Evolutionary conservation across 2,113 vertebrate genomes (phyloP), one percentile per base, ranked within the genome.

Genomic region (Hippocampus barbouri): DNA sequence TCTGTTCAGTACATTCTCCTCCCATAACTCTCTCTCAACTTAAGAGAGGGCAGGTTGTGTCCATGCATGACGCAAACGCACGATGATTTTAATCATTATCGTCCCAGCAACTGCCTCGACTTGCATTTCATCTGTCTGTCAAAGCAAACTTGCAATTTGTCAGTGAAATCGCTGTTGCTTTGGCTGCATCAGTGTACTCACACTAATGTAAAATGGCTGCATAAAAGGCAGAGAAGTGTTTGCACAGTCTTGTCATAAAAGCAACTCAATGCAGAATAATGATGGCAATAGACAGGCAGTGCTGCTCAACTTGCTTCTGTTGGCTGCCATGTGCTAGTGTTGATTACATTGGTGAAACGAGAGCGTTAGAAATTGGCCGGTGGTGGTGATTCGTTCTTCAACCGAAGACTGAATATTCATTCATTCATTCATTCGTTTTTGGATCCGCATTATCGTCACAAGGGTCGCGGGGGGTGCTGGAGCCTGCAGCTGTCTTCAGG

Each of bases 1-100:
- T 81, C 3, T 60, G 27, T 71, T 74, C 77, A 57, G 66, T 18
- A 41, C 40, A 43, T 47, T 72, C 20, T 72, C 62, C 47, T 59
- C 25, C 61, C 38, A 27, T 60, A 53, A 69, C 45, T 61, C 60
- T 60, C 60, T 47, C 51, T 34, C 23, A 47, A 43, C 7, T 14
- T 47, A 27, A 21, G n/a, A 25, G 47, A 27, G 43, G 41, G n/a
- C 64, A 23, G 23, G 43, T 25, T 14, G 23, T 27, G 43, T 27
- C 15, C 41, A 47, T 18, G 43, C 64, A 66, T 47, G 64, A 66
- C 64, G 43, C 43, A 27, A 66, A 66, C 47, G 23, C 43, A 25
- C 23, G 14, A 27, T 66, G 41, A 47, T 66, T 66, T 66, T 66
- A 66, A 47, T 66, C 41, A 66, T 66, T 47, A 47, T 66, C 40